These are phyloP conservation scores for Falco punctatus DNA, from an alignment of 2,113 vertebrate genomes.

Conservation along the genomic window DNA sequence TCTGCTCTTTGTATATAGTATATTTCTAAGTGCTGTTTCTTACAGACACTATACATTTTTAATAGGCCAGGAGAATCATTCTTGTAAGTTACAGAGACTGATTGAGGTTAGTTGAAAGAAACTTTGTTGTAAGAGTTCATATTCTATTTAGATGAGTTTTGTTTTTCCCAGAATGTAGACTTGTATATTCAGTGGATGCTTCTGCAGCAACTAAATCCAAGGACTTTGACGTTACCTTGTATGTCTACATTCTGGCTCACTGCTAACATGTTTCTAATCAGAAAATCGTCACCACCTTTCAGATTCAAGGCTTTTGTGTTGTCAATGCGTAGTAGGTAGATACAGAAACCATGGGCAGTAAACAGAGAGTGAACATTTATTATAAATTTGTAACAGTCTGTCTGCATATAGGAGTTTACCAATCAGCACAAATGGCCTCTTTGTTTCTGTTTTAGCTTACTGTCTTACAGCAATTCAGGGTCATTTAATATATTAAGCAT, in stretches of 20 bases:
- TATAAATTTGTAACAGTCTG: not conserved
- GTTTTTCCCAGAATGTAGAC: not conserved
- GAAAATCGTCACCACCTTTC: not conserved
- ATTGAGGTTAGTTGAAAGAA: not conserved
- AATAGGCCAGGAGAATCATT: not conserved
- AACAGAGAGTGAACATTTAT: not conserved
- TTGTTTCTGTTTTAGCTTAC: not conserved
- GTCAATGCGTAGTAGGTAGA: not conserved
- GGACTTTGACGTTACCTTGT: not conserved
- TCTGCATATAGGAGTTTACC: not conserved
- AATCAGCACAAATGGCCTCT: not conserved
- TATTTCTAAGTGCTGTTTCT: not conserved
- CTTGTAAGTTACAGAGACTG: not conserved
- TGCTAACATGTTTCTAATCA: not conserved
- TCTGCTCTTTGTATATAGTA: not conserved
- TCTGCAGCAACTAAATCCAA: not conserved
- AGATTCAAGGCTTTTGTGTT: not conserved
- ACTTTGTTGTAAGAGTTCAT: not conserved
- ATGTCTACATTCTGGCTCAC: not conserved
- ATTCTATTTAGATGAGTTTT: not conserved
- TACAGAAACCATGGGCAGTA: not conserved
- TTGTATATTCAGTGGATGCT: not conserved
- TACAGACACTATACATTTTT: not conserved
- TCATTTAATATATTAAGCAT: not conserved
- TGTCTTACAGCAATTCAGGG: not conserved